phyloP scores from a whole-genome alignment of 1,140 invertebrate species.

The Hyphantria cunea region DNA sequence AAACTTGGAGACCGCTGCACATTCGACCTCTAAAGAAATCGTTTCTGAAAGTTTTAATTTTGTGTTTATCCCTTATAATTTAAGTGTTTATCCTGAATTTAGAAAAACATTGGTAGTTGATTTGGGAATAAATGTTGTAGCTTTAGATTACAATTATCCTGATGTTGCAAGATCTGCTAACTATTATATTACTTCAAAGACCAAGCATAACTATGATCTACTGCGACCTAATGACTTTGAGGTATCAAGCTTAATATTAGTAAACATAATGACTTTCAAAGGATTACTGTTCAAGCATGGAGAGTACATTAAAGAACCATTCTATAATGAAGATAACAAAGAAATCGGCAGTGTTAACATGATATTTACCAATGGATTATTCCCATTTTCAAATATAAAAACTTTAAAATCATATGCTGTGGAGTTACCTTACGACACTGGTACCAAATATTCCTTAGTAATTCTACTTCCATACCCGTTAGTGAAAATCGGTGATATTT shows the following conservation, averaged over 20 bases:
- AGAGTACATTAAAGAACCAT: slow-evolving; percentile 81
- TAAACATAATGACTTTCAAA: slow-evolving; percentile 92
- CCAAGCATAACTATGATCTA: slow-evolving; percentile 62
- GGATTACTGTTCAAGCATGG: slow-evolving; percentile 86
- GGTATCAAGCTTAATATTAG: slow-evolving; percentile 86
- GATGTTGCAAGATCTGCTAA: slow-evolving; percentile 55
- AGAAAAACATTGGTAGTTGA: slow-evolving; percentile 45
- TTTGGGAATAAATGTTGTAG: slow-evolving; percentile 56
- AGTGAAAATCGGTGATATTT: slow-evolving; percentile 53
- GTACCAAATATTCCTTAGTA: slow-evolving; percentile 64
- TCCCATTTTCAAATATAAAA: slow-evolving; percentile 78
- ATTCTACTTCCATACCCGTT: slow-evolving; percentile 56
- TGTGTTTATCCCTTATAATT: slow-evolving; percentile 63
- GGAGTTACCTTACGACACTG: slow-evolving; percentile 82
- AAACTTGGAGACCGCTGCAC: slow-evolving; percentile 50
- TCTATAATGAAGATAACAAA: slow-evolving; percentile 81
- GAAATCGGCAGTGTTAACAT: slow-evolving; percentile 81
- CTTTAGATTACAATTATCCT: slow-evolving; percentile 64
- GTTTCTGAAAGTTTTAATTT: slow-evolving; percentile 62
- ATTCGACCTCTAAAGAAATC: slow-evolving; percentile 51
- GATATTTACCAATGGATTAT: slow-evolving; percentile 82
- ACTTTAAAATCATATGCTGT: slow-evolving; percentile 78
- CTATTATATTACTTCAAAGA: slow-evolving; percentile 53
- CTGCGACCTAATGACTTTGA: slow-evolving; percentile 71
- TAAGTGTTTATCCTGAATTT: slow-evolving; percentile 50